Percentiles rank a stretch among this genome's conserved stretches.
Evolutionary conservation across 2,113 vertebrate species (phyloP).

Genomic region (Lanius ludovicianus): DNA sequence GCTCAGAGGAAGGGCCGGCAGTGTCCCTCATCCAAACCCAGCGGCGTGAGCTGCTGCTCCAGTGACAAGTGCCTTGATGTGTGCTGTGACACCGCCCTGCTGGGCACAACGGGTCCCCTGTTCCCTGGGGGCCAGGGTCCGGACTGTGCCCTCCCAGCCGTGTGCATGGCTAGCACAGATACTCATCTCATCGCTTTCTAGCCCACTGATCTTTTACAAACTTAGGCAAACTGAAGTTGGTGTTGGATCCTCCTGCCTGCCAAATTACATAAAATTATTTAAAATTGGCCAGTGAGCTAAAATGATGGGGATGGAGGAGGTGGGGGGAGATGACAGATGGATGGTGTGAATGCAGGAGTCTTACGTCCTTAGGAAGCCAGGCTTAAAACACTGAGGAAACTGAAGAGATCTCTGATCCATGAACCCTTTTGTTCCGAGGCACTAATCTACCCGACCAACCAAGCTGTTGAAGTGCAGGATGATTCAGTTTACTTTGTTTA

Average conservation of each 20-base stretch:
- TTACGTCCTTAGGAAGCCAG: neutral
- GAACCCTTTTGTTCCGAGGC: neutral
- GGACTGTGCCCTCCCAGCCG: neutral
- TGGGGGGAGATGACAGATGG: constrained; percentile 36
- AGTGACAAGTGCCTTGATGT: neutral
- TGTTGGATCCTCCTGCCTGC: constrained; percentile 2
- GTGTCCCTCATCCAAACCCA: neutral
- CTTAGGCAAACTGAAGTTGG: neutral
- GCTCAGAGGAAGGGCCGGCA: neutral
- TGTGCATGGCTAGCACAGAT: neutral
- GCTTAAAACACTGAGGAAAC: neutral
- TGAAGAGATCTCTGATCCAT: neutral
- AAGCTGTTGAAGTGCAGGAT: neutral
- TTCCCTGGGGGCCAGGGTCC: rapidly evolving
- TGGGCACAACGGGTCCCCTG: neutral
- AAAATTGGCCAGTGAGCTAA: neutral
- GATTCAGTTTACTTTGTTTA: constrained; percentile 1
- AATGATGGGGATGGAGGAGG: neutral
- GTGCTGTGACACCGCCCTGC: neutral
- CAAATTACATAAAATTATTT: constrained; percentile 31
- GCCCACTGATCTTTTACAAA: neutral
- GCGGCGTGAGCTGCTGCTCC: neutral
- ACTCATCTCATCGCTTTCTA: neutral
- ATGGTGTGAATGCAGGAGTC: neutral
- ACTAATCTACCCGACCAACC: neutral